Evolutionary conservation across 2,113 vertebrate genomes (phyloP), one percentile per base, ranked within the genome.

Genomic region (Embiotoca jacksoni): DNA sequence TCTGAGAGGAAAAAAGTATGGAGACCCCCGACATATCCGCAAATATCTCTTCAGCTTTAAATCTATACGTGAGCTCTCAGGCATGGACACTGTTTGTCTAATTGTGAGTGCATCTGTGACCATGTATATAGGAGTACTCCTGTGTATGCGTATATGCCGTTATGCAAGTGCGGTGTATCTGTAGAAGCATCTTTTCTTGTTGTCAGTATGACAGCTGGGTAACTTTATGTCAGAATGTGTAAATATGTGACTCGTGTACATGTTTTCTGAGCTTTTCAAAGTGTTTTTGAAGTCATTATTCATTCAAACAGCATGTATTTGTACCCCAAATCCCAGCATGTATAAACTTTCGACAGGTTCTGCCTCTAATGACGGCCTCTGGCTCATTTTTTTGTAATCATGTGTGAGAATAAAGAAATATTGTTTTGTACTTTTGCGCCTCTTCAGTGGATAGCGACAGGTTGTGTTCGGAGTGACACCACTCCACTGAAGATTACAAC

Each of bases 391-490:
- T 67, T 88, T 73, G 78, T 80, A 62, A 85, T 87, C 80, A 59
- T 41, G 35, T 16, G 69, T 44, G 31, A 68, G 66, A 74, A 14
- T 7, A 82, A 73, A 85, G 23, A 60, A 87, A 65, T 46, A 2
- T 49, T 72, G 64, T 80, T 90, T 75, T 76, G 75, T 84, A 59
- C 73, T 80, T 58, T 52, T 70, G 81, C 2, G 3, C 64, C 72
- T 81, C 81, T 47, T 86, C 55, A 62, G 79, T 44, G 78, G 71
- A 74, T 80, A 41, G 73, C 86, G 90, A 89, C 89, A 78, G 79
- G 72, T 62, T 70, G 61, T 41, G 78, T 91, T 81, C 74, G 72
- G 80, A 85, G 76, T 84, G 90, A 90, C 83, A 88, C 82, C 60
- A 72, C 83, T 89, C 80, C 49, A 59, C 53, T 72, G 70, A 69